phyloP scores from a whole-genome alignment of 2,888 invertebrate species.

The Heteropelma amictum region DNA sequence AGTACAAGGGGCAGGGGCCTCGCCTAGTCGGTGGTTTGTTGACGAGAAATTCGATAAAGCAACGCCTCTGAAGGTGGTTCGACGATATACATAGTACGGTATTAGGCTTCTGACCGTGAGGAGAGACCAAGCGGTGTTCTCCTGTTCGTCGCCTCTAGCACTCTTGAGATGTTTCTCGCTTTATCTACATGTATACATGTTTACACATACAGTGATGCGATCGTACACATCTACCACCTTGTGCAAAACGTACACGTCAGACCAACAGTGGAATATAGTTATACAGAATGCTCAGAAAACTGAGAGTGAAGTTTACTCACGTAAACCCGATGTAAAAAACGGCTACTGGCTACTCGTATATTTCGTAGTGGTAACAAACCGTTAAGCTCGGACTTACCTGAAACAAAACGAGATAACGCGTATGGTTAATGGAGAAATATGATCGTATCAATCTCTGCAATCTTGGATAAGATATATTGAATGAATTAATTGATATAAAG shows the following conservation, averaged over 20 bases:
- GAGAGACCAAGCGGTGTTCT: slow-evolving; percentile 38
- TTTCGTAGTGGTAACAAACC: slow-evolving; percentile 58
- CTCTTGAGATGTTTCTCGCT: slow-evolving; percentile 33
- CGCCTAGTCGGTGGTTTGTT: slow-evolving; percentile 1
- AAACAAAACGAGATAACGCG: slow-evolving; percentile 59
- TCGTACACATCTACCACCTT: not conserved
- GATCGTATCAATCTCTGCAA: too few species aligned
- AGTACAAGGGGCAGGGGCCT: not conserved
- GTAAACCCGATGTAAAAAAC: slow-evolving; percentile 29
- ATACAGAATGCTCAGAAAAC: slow-evolving; percentile 10
- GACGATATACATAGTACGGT: slow-evolving; percentile 15
- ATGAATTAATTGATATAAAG: too few species aligned
- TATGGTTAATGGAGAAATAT: slow-evolving; percentile 30
- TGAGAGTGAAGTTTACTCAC: slow-evolving; percentile 45
- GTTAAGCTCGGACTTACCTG: slow-evolving; percentile 65
- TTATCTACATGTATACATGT: not conserved
- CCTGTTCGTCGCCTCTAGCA: slow-evolving; percentile 49
- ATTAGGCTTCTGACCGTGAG: slow-evolving; percentile 26
- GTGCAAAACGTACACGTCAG: not conserved
- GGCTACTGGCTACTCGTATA: slow-evolving; percentile 21
- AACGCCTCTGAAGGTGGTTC: slow-evolving; percentile 36
- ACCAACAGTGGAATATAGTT: slow-evolving; percentile 10
- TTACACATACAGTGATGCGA: not conserved
- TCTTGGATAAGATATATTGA: too few species aligned
- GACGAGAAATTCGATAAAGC: slow-evolving; percentile 43